These are phyloP conservation scores for Drosophila mimica DNA, from an alignment of 2,888 invertebrate species.

Conservation along the genomic window DNA sequence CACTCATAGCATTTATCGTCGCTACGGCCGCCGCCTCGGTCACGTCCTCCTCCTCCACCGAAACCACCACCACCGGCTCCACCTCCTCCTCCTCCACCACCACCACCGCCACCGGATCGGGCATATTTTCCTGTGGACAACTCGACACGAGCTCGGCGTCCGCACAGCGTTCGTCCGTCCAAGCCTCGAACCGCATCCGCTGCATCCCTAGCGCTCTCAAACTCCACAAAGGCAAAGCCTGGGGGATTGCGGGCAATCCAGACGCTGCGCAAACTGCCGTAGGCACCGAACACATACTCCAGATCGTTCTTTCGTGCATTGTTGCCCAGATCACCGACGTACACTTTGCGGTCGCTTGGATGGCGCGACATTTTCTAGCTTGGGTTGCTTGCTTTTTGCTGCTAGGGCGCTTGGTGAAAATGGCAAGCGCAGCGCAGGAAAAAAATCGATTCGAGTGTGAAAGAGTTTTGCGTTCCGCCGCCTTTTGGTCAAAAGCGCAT, in stretches of 20 bases:
- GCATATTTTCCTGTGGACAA: constrained; percentile 93
- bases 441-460: constrained; percentile 72
- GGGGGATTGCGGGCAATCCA: constrained; percentile 98
- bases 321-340: constrained; percentile 97
- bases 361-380: constrained; percentile 75
- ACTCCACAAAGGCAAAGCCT: constrained; percentile 97
- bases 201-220: constrained; percentile 95
- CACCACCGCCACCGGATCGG: constrained; percentile 74
- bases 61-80: constrained; percentile 66
- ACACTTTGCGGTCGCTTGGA: constrained; percentile 95
- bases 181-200: constrained; percentile 93
- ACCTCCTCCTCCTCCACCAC: constrained; percentile 83
- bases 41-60: constrained; percentile 87
- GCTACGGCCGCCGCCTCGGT: constrained; percentile 69
- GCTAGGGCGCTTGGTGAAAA: constrained; percentile 52
- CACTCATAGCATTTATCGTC: constrained; percentile 98
- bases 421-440: constrained; percentile 61
- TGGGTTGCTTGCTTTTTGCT: constrained; percentile 59
- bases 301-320: constrained; percentile 96
- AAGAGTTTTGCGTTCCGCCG: constrained; percentile 46
- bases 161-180: constrained; percentile 94
- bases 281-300: constrained; percentile 96
- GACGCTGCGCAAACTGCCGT: constrained; percentile 95
- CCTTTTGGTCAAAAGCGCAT: constrained; percentile 35
- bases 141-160: constrained; percentile 95